Conservation (phyloP, 2,113 vertebrate genomes). For the Silurus glanis region DNA sequence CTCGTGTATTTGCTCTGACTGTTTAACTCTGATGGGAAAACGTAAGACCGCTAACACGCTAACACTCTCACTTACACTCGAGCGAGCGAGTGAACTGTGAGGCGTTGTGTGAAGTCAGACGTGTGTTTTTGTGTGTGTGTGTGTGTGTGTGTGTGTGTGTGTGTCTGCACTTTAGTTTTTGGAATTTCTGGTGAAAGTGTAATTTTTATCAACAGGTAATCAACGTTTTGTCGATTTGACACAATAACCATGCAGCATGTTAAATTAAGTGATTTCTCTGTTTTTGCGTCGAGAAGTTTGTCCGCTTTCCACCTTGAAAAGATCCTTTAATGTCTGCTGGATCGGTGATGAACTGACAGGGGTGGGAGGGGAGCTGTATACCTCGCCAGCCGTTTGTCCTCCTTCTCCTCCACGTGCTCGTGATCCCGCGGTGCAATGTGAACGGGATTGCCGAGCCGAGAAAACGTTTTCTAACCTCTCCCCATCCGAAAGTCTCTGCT, state of each 20-base stretch:
- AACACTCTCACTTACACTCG: slow-evolving; percentile 12
- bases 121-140: not conserved
- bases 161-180: not conserved
- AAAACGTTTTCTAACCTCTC: not conserved
- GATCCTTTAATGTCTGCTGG: slow-evolving; percentile 45
- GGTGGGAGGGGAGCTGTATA: slow-evolving; percentile 4
- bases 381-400: slow-evolving; percentile 37
- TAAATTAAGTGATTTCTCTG: slow-evolving; percentile 47
- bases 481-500: not conserved
- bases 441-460: not conserved
- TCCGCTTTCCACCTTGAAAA: slow-evolving; percentile 42
- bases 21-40: slow-evolving; percentile 18
- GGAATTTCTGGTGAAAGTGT: not conserved
- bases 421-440: slow-evolving; percentile 17
- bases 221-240: slow-evolving; percentile 14
- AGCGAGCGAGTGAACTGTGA: not conserved
- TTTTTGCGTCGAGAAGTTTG: slow-evolving; percentile 29
- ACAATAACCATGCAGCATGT: slow-evolving; percentile 22
- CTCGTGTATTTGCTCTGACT: slow-evolving; percentile 15
- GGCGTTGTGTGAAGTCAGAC: not conserved
- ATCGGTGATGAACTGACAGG: not conserved
- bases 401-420: slow-evolving; percentile 1
- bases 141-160: not conserved
- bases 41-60: slow-evolving; percentile 33
- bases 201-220: not conserved